Percentiles rank a stretch among this genome's conserved stretches.
Evolutionary conservation across 2,113 vertebrate genomes (phyloP).

Genomic region (Phyllopteryx taeniolatus): DNA sequence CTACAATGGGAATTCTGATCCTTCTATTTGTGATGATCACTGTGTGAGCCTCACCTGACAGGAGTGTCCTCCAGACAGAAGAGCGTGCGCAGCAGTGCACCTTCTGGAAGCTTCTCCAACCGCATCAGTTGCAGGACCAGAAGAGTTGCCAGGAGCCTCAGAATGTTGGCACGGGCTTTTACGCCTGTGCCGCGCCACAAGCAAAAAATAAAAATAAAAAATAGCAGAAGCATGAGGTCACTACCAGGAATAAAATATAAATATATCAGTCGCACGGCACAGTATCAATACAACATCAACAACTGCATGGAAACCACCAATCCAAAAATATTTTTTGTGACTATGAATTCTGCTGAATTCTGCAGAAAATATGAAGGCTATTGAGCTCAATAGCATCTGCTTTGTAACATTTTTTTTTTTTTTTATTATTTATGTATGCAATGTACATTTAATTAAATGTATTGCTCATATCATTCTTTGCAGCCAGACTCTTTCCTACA

Average conservation of each 20-base stretch:
- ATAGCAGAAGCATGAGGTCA: neutral
- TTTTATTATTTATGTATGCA: too few relatives aligned
- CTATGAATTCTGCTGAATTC: too few relatives aligned
- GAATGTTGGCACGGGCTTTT: constrained; percentile 72
- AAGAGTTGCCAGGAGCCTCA: constrained; percentile 77
- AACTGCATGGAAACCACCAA: neutral
- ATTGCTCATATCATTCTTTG: too few relatives aligned
- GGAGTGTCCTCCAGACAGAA: constrained; percentile 59
- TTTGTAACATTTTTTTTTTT: too few relatives aligned
- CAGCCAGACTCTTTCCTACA: too few relatives aligned
- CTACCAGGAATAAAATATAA: neutral
- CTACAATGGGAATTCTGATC: neutral
- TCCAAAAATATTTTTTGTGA: neutral
- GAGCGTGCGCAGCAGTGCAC: constrained; percentile 71
- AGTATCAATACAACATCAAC: too few relatives aligned
- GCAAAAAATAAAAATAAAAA: neutral
- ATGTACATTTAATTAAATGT: too few relatives aligned
- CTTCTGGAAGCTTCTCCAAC: constrained; percentile 54
- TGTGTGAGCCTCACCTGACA: constrained; percentile 56
- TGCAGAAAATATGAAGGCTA: too few relatives aligned
- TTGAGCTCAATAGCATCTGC: too few relatives aligned
- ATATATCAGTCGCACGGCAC: too few relatives aligned
- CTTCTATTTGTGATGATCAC: neutral
- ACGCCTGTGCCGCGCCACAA: constrained; percentile 47
- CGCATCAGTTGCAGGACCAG: constrained; percentile 79